phyloP scores from a whole-genome alignment of 2,797 vertebrate species.

The Acanthurus lineatus region DNA sequence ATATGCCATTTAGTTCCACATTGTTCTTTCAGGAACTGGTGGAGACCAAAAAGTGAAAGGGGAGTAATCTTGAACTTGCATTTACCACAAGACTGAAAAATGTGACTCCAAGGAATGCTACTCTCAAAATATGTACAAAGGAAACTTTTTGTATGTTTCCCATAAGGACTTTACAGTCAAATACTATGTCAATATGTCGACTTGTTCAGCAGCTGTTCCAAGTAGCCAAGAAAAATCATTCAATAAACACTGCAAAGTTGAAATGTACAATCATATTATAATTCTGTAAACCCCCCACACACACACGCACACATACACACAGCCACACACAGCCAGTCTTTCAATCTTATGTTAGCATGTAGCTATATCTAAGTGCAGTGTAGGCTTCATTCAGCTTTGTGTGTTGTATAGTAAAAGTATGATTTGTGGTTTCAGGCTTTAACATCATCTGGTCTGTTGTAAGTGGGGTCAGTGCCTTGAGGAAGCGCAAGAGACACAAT shows the following conservation, averaged over 20 bases:
- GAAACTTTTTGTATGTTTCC: not conserved
- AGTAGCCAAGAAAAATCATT: not conserved
- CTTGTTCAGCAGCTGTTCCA: not conserved
- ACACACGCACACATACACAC: not conserved
- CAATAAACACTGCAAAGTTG: not conserved
- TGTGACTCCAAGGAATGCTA: not conserved
- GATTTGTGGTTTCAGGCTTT: constrained; percentile 13
- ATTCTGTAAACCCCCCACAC: not conserved
- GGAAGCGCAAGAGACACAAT: constrained; percentile 41
- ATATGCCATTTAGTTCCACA: too few relatives aligned
- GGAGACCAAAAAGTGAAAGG: not conserved
- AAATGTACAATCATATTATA: not conserved
- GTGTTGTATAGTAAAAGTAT: constrained; percentile 2
- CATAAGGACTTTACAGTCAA: not conserved
- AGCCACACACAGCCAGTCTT: not conserved
- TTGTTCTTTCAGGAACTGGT: not conserved
- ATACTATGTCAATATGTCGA: not conserved
- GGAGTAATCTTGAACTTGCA: not conserved
- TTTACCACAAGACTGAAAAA: not conserved
- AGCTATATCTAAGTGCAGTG: not conserved
- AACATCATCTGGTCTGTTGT: constrained; percentile 25
- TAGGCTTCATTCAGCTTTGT: not conserved
- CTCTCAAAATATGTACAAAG: not conserved
- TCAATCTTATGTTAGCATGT: not conserved
- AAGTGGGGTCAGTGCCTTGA: constrained; percentile 45